Evolutionary conservation across 2,888 invertebrate species (phyloP), one percentile per base, ranked within the genome.

Genomic region (Cerastis leucographa): DNA sequence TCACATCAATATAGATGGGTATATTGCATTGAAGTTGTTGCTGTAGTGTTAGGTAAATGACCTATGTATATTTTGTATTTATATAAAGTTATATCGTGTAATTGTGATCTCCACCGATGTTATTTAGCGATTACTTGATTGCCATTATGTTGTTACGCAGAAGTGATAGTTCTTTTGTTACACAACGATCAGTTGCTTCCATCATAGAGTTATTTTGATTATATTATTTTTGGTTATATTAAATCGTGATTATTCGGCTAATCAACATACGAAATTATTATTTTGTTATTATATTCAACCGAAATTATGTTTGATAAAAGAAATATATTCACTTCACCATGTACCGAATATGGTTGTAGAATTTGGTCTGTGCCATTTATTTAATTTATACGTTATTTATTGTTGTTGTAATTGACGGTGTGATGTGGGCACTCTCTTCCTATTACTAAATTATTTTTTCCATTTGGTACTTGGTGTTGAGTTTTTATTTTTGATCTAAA

Each of bases 71-170:
- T 96, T 94, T 95, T 96, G 95, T 96, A 96, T 96, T 96, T 96
- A 96, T 96, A 94, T 94, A 94, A 95, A 93, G 92, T 93, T 95
- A 93, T 95, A 94, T 95, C 93, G 95, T 96, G 95, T 96, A 95
- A 94, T 95, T 96, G 95, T 96, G 96, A 96, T 96, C 96, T 96
- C 96, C 96, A 96, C 96, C 96, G 96, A 96, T 95, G 95, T 96
- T 96, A 95, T 94, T 96, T 96, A 96, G 94, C 95, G 94, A 95
- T 95, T 94, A 95, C 92, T 94, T 94, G 92, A 94, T 95, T 96
- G 96, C 96, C 96, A 96, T 96, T 96, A 91, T 90, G 95, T 95
- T 95, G 96, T 95, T 92, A 92, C 88, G 90, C 93, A 93, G 92
- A 94, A 93, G 94, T 92, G 91, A 88, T 91, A 88, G 82, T 85